Conservation (phyloP, 2,113 vertebrate species). For the Apteryx owenii region DNA sequence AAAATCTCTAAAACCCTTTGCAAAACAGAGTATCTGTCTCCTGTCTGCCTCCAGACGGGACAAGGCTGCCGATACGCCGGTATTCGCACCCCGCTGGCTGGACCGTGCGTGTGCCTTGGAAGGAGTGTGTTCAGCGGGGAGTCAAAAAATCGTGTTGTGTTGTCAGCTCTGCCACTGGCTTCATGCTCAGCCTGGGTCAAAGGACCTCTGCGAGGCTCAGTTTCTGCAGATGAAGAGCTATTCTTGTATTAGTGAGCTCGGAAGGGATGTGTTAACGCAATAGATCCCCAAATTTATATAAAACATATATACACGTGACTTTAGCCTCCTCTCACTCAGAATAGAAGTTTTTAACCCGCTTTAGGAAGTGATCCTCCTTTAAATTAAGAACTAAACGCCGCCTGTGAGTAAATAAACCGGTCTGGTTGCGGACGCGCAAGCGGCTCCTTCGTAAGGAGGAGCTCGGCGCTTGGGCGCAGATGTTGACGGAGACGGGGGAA, state of each 20-base stretch:
- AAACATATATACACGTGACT: not conserved
- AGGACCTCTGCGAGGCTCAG: fast-evolving
- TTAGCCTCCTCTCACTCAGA: not conserved
- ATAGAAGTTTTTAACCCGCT: not conserved
- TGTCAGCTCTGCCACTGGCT: fast-evolving
- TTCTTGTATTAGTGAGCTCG: not conserved
- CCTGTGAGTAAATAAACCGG: not conserved
- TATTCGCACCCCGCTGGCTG: too few relatives aligned
- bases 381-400: not conserved
- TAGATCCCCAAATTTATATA: not conserved
- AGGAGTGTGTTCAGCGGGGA: not conserved
- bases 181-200: not conserved
- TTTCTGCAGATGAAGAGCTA: slow-evolving; percentile 56
- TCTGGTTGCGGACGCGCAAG: not conserved
- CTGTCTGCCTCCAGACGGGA: not conserved
- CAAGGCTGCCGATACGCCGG: not conserved
- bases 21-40: not conserved
- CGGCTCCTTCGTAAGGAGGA: not conserved
- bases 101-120: not conserved
- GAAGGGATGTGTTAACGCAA: not conserved
- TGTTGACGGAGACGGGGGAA: not conserved
- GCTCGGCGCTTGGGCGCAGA: not conserved
- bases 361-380: not conserved
- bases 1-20: fast-evolving
- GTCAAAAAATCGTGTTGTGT: not conserved